Conservation (phyloP, 1,140 invertebrate genomes). For the Lepidurus couesii region DNA sequence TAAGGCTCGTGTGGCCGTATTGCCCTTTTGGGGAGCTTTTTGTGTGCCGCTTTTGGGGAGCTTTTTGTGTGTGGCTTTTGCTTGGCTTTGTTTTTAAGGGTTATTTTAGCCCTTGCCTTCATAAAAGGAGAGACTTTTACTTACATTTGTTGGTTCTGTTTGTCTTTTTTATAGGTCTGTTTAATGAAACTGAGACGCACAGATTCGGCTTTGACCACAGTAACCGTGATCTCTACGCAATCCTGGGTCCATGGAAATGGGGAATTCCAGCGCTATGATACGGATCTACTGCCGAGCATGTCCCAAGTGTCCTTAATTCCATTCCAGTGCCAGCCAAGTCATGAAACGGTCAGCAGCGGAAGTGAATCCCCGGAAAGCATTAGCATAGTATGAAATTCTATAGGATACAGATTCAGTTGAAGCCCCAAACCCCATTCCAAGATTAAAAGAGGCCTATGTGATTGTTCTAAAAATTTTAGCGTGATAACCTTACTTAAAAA, state of each 20-base stretch:
- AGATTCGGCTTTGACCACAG: not conserved
- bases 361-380: not conserved
- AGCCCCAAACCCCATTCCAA: too few relatives aligned
- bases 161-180: not conserved
- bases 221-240: slow-evolving; percentile 7
- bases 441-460: too few relatives aligned
- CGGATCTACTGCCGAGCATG: slow-evolving; percentile 2
- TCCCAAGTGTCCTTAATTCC: slow-evolving; percentile 17
- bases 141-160: too few relatives aligned
- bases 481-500: too few relatives aligned
- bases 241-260: not conserved
- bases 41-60: too few relatives aligned
- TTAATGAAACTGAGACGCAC: not conserved
- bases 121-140: too few relatives aligned
- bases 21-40: too few relatives aligned
- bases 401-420: not conserved
- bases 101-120: too few relatives aligned
- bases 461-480: too few relatives aligned
- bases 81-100: too few relatives aligned
- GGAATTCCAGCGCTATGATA: not conserved
- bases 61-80: too few relatives aligned
- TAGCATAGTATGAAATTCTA: not conserved
- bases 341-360: not conserved
- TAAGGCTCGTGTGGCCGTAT: too few relatives aligned
- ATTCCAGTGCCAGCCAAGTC: not conserved